These are phyloP conservation scores for Alca torda DNA, from an alignment of 2,797 vertebrate species.

Conservation along the genomic window DNA sequence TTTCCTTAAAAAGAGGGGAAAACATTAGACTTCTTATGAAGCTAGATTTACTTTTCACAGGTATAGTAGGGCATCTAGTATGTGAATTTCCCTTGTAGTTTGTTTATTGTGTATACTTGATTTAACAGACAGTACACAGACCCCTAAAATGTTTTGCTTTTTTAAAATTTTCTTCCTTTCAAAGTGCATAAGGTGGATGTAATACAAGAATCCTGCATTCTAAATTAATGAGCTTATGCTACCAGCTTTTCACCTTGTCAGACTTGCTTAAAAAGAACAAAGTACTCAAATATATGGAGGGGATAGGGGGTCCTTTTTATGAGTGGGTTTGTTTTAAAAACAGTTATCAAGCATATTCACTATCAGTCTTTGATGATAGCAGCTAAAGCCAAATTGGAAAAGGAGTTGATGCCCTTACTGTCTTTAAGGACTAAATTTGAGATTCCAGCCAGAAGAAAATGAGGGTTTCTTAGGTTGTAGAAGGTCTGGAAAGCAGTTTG, in stretches of 20 bases:
- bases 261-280: not conserved
- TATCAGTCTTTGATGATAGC: not conserved
- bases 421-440: not conserved
- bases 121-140: not conserved
- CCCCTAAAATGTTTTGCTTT: not conserved
- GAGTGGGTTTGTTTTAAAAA: not conserved
- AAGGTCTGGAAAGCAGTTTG: not conserved
- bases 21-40: not conserved
- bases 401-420: not conserved
- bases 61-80: not conserved
- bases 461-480: not conserved
- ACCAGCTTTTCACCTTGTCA: not conserved
- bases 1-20: not conserved
- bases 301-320: not conserved
- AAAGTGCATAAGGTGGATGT: not conserved
- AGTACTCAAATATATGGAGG: not conserved
- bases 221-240: not conserved
- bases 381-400: conserved; percentile 7
- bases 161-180: not conserved
- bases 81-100: not conserved
- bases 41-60: not conserved
- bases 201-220: not conserved
- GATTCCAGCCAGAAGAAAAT: conserved; percentile 29
- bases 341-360: not conserved
- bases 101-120: not conserved